Conservation (phyloP, 1,140 invertebrate species). For the Pseudomyrmex dendroicus region DNA sequence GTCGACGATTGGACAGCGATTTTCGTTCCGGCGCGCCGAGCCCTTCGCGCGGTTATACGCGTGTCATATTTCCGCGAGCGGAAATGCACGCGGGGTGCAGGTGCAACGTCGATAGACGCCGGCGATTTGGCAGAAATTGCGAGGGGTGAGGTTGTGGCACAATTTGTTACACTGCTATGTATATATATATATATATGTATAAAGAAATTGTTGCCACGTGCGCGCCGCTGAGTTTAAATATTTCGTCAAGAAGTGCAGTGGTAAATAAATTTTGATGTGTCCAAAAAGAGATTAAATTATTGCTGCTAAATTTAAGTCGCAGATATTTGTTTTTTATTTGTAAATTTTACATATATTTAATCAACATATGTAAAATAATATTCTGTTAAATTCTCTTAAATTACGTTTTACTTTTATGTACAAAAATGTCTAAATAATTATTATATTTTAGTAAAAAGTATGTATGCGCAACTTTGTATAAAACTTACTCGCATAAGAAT, state of each 20-base stretch:
- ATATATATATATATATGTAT: conserved; percentile 2
- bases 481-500: not conserved
- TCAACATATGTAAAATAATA: not conserved
- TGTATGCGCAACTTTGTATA: not conserved
- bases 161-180: conserved; percentile 25
- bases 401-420: not conserved
- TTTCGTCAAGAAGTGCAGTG: no score
- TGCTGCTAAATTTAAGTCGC: no score
- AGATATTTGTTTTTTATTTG: no score
- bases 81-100: conserved; percentile 47
- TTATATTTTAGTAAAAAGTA: not conserved
- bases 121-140: conserved; percentile 38
- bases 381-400: not conserved
- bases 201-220: no score
- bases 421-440: not conserved
- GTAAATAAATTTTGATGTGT: no score
- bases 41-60: conserved; percentile 30
- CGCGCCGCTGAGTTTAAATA: no score
- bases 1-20: conserved; percentile 53
- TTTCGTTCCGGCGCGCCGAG: conserved; percentile 3
- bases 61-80: conserved; percentile 35
- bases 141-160: conserved; percentile 22
- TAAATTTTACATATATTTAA: no score
- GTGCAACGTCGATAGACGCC: conserved; percentile 26
- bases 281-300: no score